Evolutionary conservation across 53 echinoderm and acorn worm species (phyloP).

Genomic region (Holothuria scabra): DNA sequence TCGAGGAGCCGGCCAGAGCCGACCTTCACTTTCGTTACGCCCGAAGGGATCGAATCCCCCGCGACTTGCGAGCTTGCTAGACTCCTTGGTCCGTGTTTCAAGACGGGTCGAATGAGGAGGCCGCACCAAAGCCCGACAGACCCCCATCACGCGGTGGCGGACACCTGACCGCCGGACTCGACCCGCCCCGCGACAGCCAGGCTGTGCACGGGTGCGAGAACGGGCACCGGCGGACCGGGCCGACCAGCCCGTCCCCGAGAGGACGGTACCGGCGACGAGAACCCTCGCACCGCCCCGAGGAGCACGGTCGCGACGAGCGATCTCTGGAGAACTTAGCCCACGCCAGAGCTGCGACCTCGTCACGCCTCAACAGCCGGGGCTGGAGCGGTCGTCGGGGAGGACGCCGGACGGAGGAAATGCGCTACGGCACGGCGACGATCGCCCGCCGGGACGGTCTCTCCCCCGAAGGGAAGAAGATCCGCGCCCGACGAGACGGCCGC

Average conservation of each 20-base stretch:
- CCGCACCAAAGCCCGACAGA: constrained; percentile 27
- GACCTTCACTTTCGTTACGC: constrained; percentile 79
- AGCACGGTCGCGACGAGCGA: constrained; percentile 54
- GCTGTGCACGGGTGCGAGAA: not conserved
- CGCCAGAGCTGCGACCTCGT: not conserved
- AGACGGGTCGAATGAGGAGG: constrained; percentile 33
- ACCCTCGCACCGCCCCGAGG: constrained; percentile 8
- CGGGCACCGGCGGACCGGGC: not conserved
- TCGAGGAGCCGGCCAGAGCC: constrained; percentile 13
- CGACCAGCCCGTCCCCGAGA: not conserved
- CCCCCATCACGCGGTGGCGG: not conserved
- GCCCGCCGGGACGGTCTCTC: not conserved
- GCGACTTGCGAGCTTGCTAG: constrained; percentile 59
- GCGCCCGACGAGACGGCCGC: too few species aligned
- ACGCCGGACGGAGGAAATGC: not conserved
- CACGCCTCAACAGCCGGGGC: not conserved
- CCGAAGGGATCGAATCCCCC: constrained; percentile 61
- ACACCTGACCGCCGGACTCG: not conserved
- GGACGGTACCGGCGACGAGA: not conserved
- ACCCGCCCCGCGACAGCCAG: not conserved
- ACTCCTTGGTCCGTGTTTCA: constrained; percentile 55
- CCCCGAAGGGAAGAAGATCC: too few species aligned
- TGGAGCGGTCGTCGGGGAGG: not conserved
- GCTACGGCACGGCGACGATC: not conserved
- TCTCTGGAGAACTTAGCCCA: constrained; percentile 26